Conservation (phyloP, 2,797 vertebrate genomes). For the Uromys caudimaculatus region DNA sequence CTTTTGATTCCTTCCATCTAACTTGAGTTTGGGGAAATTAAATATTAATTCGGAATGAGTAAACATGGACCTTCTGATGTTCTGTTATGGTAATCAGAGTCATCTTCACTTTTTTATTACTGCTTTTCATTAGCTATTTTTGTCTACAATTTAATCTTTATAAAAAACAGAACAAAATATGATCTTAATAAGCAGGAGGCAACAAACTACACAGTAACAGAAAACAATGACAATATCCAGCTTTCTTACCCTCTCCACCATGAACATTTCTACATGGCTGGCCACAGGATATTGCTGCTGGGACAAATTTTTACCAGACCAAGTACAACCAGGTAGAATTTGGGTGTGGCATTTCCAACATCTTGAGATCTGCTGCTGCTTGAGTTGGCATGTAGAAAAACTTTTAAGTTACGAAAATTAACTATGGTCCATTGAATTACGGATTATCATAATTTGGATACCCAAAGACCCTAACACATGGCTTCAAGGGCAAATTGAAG, state of each 20-base stretch:
- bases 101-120: constrained; percentile 13
- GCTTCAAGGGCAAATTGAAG: constrained; percentile 2
- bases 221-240: not conserved
- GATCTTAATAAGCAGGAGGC: constrained; percentile 13
- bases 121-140: constrained; percentile 43
- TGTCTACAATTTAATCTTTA: constrained; percentile 59
- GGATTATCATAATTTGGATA: not conserved
- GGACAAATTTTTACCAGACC: constrained; percentile 28
- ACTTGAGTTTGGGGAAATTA: constrained; percentile 17
- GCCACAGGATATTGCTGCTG: not conserved
- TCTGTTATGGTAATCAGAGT: not conserved
- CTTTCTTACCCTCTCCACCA: not conserved
- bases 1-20: constrained; percentile 48
- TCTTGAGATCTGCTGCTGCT: not conserved
- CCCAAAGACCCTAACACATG: not conserved
- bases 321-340: not conserved
- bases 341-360: not conserved
- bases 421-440: not conserved
- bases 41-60: constrained; percentile 36
- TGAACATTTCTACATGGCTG: not conserved
- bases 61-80: not conserved
- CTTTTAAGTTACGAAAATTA: not conserved
- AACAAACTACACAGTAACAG: not conserved
- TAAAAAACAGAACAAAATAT: constrained; percentile 36
- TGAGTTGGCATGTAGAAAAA: constrained; percentile 2